Evolutionary conservation across 2,113 vertebrate genomes (phyloP).

Genomic region (Pterocles orientalis): DNA sequence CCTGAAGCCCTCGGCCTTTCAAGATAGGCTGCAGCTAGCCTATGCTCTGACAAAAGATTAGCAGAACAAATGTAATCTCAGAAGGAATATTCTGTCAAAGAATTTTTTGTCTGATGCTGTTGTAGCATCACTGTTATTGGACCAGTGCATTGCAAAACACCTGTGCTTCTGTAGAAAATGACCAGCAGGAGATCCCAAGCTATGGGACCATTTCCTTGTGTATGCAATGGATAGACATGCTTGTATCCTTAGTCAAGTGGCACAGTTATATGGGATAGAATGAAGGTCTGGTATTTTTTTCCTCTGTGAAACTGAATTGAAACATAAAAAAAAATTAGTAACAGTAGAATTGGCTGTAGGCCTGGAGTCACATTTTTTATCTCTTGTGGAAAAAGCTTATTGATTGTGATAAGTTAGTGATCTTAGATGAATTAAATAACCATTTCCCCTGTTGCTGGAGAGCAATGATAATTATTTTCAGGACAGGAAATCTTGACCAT

Average conservation of each 20-base stretch:
- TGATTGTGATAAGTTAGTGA: background rate
- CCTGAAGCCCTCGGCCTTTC: background rate
- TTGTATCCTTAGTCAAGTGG: background rate
- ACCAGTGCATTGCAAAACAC: background rate
- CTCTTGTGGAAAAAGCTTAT: background rate
- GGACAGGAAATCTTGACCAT: background rate
- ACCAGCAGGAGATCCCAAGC: background rate
- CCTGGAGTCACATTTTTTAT: background rate
- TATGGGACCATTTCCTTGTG: background rate
- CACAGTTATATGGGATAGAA: background rate
- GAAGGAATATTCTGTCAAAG: background rate
- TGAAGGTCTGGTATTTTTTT: background rate
- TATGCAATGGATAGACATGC: background rate
- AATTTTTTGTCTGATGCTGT: background rate
- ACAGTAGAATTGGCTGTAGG: background rate
- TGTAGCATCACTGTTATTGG: background rate
- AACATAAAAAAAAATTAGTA: background rate
- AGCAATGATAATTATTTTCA: background rate
- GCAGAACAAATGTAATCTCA: background rate
- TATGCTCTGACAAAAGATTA: background rate
- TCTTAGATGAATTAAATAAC: background rate
- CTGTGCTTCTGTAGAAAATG: background rate
- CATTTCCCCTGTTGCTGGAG: background rate
- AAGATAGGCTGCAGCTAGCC: background rate
- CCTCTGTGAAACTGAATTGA: background rate